These are phyloP conservation scores for Ophioninae sp. DNA, from an alignment of 2,888 invertebrate species.

Conservation along the genomic window DNA sequence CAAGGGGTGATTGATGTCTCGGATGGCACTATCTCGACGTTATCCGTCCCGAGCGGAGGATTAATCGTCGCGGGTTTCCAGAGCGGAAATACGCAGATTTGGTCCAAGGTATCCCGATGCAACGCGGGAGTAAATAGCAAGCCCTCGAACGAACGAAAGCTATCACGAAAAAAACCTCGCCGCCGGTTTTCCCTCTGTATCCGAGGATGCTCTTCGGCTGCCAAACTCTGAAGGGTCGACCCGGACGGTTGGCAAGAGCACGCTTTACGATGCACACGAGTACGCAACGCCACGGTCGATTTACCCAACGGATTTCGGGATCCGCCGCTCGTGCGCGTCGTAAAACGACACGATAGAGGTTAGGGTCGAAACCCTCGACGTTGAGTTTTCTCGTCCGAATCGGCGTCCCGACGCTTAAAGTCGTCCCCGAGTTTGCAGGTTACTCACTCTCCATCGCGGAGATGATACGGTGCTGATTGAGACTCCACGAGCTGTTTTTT, in stretches of 20 bases:
- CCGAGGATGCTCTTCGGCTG: constrained; percentile 48
- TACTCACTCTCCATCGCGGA: too few species aligned
- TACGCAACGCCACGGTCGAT: background rate
- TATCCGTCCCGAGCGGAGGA: constrained; percentile 23
- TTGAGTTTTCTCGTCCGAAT: background rate
- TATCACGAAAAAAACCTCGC: constrained; percentile 30
- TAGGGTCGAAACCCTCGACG: constrained; percentile 3
- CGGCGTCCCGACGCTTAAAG: constrained; percentile 26
- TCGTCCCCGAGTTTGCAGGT: constrained; percentile 18
- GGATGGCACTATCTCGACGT: constrained; percentile 12
- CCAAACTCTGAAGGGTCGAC: constrained; percentile 55
- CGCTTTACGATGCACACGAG: background rate
- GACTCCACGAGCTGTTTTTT: background rate
- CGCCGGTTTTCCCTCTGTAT: constrained; percentile 42
- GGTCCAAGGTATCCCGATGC: constrained; percentile 10
- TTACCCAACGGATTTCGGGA: constrained; percentile 4
- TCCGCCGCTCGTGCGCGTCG: background rate
- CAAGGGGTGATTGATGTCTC: constrained; percentile 30
- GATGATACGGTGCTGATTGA: background rate
- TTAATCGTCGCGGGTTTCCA: constrained; percentile 26
- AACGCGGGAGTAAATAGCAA: constrained; percentile 51
- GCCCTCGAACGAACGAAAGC: constrained; percentile 49
- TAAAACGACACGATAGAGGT: background rate
- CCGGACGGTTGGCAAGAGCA: constrained; percentile 42
- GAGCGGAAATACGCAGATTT: constrained; percentile 15